Percentiles rank a stretch among this genome's conserved stretches.
Evolutionary conservation across 2,888 invertebrate species (phyloP).

Genomic region (Andricus curvator): DNA sequence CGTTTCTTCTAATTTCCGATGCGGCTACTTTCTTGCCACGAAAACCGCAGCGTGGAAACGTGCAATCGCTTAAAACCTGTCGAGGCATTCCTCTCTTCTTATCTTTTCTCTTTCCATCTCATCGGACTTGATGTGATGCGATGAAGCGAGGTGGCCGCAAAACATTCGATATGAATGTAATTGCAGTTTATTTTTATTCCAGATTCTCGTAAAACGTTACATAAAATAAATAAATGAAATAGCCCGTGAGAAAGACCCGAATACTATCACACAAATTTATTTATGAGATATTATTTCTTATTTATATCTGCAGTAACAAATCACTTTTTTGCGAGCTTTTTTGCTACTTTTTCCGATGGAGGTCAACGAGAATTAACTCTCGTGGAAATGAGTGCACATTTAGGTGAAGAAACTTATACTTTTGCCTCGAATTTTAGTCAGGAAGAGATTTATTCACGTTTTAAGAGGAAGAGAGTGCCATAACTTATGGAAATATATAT

Average conservation of each 20-base stretch:
- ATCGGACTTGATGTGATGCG: background rate
- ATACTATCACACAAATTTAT: conserved; percentile 10
- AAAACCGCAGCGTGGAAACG: conserved; percentile 51
- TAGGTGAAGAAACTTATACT: background rate
- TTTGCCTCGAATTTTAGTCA: background rate
- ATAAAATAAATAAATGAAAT: conserved; percentile 34
- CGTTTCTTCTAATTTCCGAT: conserved; percentile 51
- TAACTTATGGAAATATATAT: background rate
- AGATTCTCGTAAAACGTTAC: conserved; percentile 11
- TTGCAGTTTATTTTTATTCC: conserved; percentile 28
- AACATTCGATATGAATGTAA: conserved; percentile 35
- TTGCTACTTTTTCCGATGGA: conserved; percentile 8
- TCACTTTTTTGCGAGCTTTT: background rate
- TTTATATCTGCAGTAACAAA: conserved; percentile 7
- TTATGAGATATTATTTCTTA: conserved; percentile 19
- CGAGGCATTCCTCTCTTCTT: conserved; percentile 30
- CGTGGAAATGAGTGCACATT: background rate
- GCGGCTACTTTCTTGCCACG: conserved; percentile 52
- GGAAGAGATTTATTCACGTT: background rate
- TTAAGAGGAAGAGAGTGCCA: background rate
- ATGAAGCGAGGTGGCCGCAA: conserved; percentile 10
- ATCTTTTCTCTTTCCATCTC: conserved; percentile 25
- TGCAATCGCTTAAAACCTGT: conserved; percentile 44
- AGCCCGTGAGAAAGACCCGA: background rate
- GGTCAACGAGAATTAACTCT: conserved; percentile 1